Percentiles rank a stretch among this genome's conserved stretches.
Conservation (phyloP, 1,140 invertebrate genomes). For the Xylocopa sonorina region DNA sequence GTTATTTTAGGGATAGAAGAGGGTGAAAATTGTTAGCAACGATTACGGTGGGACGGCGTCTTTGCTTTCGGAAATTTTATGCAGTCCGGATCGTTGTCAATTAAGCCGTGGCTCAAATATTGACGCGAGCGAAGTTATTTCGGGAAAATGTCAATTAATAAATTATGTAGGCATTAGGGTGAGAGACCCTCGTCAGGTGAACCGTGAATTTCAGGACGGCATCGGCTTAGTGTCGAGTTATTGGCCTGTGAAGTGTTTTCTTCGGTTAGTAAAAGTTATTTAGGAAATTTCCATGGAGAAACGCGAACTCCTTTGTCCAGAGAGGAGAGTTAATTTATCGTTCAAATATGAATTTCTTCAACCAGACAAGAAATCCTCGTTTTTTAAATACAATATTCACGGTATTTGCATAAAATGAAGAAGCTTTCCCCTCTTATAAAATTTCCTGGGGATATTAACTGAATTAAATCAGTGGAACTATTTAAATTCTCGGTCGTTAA, state of each 20-base stretch:
- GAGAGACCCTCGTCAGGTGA: constrained; percentile 29
- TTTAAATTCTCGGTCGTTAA: not conserved
- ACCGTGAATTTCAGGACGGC: constrained; percentile 40
- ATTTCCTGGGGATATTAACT: not conserved
- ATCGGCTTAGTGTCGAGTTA: not conserved
- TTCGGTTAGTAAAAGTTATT: not conserved
- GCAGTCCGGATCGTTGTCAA: not conserved
- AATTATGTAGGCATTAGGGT: constrained; percentile 35
- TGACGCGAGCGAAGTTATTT: constrained; percentile 31
- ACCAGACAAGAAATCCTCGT: not conserved
- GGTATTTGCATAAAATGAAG: not conserved
- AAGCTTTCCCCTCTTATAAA: not conserved
- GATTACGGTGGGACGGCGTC: not conserved
- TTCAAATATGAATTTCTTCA: not conserved
- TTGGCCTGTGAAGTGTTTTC: not conserved
- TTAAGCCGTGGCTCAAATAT: constrained; percentile 19
- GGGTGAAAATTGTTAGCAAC: not conserved
- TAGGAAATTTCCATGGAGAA: not conserved
- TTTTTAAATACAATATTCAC: not conserved
- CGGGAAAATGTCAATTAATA: constrained; percentile 36
- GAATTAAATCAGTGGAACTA: not conserved
- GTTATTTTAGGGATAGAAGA: not conserved
- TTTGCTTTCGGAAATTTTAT: not conserved
- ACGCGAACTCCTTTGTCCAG: not conserved
- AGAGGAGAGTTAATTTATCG: not conserved